Evolutionary conservation across 2,797 vertebrate genomes (phyloP).

Genomic region (Onychomys torridus): DNA sequence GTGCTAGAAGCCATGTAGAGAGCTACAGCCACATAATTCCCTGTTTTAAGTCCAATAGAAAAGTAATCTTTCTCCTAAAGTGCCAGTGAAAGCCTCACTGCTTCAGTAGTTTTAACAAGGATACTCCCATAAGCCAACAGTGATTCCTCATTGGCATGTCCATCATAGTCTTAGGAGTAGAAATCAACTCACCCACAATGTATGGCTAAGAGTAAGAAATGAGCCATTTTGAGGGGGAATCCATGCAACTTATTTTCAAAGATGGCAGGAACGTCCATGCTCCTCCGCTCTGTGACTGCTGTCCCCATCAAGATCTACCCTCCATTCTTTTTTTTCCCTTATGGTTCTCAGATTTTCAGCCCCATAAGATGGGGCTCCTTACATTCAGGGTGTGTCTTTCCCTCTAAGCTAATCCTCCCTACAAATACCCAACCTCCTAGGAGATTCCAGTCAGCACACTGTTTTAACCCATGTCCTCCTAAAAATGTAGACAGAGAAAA

Average conservation of each 20-base stretch:
- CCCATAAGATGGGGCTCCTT: background rate
- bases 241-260: background rate
- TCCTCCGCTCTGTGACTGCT: background rate
- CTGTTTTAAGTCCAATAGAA: background rate
- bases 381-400: background rate
- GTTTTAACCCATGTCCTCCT: background rate
- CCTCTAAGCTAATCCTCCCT: background rate
- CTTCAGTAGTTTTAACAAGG: background rate
- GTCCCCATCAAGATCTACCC: background rate
- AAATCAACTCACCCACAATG: background rate
- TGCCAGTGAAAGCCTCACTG: background rate
- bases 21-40: background rate
- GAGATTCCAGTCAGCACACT: background rate
- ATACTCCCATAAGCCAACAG: background rate
- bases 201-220: background rate
- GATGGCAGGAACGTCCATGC: background rate
- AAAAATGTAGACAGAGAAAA: background rate
- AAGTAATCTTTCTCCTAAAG: background rate
- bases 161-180: background rate
- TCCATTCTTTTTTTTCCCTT: background rate
- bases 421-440: background rate
- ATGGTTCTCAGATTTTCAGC: background rate
- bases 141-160: background rate
- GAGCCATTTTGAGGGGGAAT: background rate
- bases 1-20: background rate